These are phyloP conservation scores for Yponomeuta plumbellus DNA, from an alignment of 2,888 invertebrate species.

Conservation along the genomic window DNA sequence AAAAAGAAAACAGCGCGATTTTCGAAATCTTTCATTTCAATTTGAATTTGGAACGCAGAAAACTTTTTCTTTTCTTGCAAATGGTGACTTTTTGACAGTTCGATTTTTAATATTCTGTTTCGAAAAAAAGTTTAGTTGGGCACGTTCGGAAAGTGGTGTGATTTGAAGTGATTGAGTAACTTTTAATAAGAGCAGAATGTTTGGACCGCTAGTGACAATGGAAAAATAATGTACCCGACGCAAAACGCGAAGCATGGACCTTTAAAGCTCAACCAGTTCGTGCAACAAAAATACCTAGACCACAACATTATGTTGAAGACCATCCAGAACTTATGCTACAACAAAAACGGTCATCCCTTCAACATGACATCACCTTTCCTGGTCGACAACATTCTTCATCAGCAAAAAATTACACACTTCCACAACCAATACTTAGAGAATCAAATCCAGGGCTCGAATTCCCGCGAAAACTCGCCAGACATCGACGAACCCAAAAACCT, in stretches of 20 bases:
- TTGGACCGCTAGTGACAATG: conserved; percentile 24
- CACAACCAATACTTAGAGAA: conserved; percentile 72
- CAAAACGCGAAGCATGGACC: conserved; percentile 62
- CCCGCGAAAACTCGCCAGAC: conserved; percentile 60
- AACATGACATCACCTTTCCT: conserved; percentile 78
- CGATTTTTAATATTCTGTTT: conserved; percentile 26
- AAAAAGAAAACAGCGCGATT: neutral
- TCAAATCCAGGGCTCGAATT: conserved; percentile 55
- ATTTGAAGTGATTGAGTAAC: no score
- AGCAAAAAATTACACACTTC: conserved; percentile 67
- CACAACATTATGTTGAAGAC: conserved; percentile 72
- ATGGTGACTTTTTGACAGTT: conserved; percentile 4
- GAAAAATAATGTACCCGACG: conserved; percentile 65
- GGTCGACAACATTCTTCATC: conserved; percentile 78
- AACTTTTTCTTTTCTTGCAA: conserved; percentile 1
- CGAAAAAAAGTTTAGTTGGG: conserved; percentile 19
- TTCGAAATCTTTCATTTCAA: conserved; percentile 7
- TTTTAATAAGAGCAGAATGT: neutral
- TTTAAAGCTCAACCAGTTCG: conserved; percentile 56
- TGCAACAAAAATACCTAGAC: conserved; percentile 44
- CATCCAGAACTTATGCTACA: conserved; percentile 63
- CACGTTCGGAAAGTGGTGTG: conserved; percentile 1
- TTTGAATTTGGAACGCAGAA: conserved; percentile 20
- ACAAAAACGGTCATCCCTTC: conserved; percentile 49
- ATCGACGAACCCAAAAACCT: conserved; percentile 47